Base-by-base conservation (phyloP, 2,113 vertebrate genomes). In the Beaufortia kweichowensis region DNA sequence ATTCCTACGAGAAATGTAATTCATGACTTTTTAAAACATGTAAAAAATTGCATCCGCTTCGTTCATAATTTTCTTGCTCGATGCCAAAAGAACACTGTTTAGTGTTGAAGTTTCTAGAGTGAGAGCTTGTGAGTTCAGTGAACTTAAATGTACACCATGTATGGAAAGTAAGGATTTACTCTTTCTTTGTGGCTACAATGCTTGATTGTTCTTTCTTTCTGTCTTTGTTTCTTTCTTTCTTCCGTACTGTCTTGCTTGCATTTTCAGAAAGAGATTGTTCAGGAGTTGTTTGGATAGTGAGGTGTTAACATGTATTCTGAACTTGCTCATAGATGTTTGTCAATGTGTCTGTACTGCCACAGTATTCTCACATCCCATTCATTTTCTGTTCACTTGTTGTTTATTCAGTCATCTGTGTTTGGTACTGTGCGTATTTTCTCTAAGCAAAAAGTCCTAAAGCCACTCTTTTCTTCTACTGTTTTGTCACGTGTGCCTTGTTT, bases 71-170 rank as follows among this genome's bases (percentile, higher is more conserved):
- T 62, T 81, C 78, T 79, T 87, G 84, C 86, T 86, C 84, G 86
- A 93, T 88, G 89, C 90, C 90, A 89, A 91, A 91, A 88, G 24
- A 31, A 73, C 70, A 61, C 70, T 73, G 57, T 48, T 48, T 41
- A 60, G 70, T 73, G 70, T 73, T 61, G 39, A 73, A n/a, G 57
- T 48, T 73, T 60, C 19, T 61, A 60, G 70, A 73, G 70, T 61
- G 70, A 71, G 69, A 59, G 53, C 53, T 59, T 71, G 69, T 71
- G 69, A 73, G 70, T 73, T 73, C 70, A 73, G 70, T 73, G 70
- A 73, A 73, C 70, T 73, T 73, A 60, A 73, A 31, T 6, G 39
- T 48, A 46, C 12, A 61, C 21, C 23, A 41, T 46, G 24, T 29
- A 48, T 67, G 31, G 66, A 64, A 76, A 75, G 3, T 67, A 29